A percentile compares a stretch with the other conserved stretches of the same genome.
Evolutionary conservation across 2,797 vertebrate species (phyloP).

Genomic region (Macrochelys suwanniensis): DNA sequence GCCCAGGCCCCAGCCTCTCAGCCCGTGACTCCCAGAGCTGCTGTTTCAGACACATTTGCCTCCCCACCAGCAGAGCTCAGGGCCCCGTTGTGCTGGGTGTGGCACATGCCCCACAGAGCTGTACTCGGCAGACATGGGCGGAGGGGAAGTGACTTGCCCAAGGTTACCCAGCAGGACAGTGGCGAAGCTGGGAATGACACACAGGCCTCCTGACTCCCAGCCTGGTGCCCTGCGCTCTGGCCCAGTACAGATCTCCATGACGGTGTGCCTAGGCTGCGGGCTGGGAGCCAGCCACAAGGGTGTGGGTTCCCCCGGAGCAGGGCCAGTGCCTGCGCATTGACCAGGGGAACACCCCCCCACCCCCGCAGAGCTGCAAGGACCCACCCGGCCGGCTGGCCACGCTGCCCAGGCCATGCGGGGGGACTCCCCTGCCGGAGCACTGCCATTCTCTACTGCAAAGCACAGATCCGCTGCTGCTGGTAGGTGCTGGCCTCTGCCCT

Average conservation of each 20-base stretch:
- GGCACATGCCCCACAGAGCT: too few species aligned
- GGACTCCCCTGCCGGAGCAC: too few species aligned
- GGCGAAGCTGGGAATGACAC: background rate
- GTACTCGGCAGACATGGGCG: background rate
- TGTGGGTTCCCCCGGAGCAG: too few species aligned
- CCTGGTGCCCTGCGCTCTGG: background rate
- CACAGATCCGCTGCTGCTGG: too few species aligned
- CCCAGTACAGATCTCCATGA: background rate
- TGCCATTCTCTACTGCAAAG: too few species aligned
- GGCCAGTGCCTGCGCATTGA: too few species aligned
- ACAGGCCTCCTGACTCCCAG: too few species aligned
- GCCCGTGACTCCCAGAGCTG: background rate
- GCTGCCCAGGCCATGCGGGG: too few species aligned
- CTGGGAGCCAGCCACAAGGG: too few species aligned
- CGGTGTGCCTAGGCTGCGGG: background rate
- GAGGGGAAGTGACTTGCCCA: background rate
- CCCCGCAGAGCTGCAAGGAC: too few species aligned
- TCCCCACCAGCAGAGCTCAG: background rate
- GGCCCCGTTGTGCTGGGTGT: background rate
- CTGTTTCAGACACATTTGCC: background rate
- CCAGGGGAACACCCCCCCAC: too few species aligned
- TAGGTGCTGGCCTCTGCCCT: too few species aligned
- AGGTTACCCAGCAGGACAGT: background rate
- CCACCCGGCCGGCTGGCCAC: rapidly evolving
- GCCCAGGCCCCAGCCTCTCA: background rate